A percentile compares a stretch with the other conserved stretches of the same genome.
Evolutionary conservation across 2,113 vertebrate genomes (phyloP).

Genomic region (Marmota flaviventris): DNA sequence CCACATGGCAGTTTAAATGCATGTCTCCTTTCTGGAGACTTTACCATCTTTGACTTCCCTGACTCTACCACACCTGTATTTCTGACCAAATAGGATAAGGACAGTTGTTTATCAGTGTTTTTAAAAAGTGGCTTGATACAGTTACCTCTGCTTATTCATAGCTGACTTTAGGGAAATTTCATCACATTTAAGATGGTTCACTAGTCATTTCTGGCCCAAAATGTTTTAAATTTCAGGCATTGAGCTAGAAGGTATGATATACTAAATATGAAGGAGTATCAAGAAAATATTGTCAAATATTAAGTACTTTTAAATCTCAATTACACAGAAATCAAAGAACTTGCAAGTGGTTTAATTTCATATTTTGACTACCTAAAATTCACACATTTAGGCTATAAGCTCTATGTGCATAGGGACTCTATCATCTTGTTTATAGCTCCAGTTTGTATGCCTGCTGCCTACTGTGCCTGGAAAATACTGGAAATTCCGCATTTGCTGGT

Average conservation of each 20-base stretch:
- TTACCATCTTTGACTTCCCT: not conserved
- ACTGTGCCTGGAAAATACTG: not conserved
- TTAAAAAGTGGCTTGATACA: not conserved
- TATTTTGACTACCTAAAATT: not conserved
- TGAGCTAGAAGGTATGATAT: not conserved
- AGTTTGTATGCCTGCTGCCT: not conserved
- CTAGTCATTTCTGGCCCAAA: not conserved
- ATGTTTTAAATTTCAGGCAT: not conserved
- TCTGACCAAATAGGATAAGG: not conserved
- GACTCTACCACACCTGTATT: not conserved
- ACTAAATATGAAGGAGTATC: not conserved
- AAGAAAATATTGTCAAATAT: not conserved
- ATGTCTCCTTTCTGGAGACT: slow-evolving; percentile 65
- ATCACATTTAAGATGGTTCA: not conserved
- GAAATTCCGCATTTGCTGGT: not conserved
- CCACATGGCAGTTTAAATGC: slow-evolving; percentile 50
- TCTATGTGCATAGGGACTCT: not conserved
- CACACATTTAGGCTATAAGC: not conserved
- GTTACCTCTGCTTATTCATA: not conserved
- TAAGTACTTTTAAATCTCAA: slow-evolving; percentile 7
- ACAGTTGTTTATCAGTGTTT: not conserved
- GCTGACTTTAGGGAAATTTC: not conserved
- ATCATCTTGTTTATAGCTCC: not conserved
- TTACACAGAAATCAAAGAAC: not conserved
- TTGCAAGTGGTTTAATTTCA: not conserved